Evolutionary conservation across 2,888 invertebrate genomes (phyloP).

Genomic region (Athetis lepigone): DNA sequence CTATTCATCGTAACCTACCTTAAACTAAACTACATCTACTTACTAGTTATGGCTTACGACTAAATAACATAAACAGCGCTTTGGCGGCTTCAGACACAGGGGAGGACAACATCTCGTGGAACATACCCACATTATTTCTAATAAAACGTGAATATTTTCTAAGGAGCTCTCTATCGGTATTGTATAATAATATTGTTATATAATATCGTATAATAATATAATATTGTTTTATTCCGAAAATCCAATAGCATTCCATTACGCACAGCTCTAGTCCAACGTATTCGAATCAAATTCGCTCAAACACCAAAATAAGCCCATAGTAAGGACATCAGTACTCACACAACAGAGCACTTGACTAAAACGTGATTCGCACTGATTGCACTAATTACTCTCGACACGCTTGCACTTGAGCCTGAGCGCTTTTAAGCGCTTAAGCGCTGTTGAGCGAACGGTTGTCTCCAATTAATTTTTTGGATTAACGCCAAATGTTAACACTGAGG

Average conservation of each 20-base stretch:
- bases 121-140: too few species aligned
- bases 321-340: conserved; percentile 69
- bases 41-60: too few species aligned
- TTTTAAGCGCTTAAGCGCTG: conserved; percentile 65
- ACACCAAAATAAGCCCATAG: conserved; percentile 37
- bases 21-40: too few species aligned
- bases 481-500: conserved; percentile 76
- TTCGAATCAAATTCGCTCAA: conserved; percentile 35
- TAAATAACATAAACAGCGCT: too few species aligned
- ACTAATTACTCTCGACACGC: conserved; percentile 81
- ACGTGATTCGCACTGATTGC: conserved; percentile 85
- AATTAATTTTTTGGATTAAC: conserved; percentile 87
- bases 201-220: too few species aligned
- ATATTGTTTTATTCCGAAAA: too few species aligned
- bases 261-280: background rate
- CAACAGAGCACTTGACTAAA: conserved; percentile 77
- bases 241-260: background rate
- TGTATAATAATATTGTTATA: too few species aligned
- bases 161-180: too few species aligned
- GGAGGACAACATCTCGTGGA: too few species aligned
- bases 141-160: too few species aligned
- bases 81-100: too few species aligned
- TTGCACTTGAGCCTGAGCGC: conserved; percentile 66
- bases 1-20: too few species aligned
- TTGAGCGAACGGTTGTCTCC: conserved; percentile 73